A percentile compares a stretch with the other conserved stretches of the same genome.
Conservation (phyloP, 2,797 vertebrate species). For the Manis crassicaudata region DNA sequence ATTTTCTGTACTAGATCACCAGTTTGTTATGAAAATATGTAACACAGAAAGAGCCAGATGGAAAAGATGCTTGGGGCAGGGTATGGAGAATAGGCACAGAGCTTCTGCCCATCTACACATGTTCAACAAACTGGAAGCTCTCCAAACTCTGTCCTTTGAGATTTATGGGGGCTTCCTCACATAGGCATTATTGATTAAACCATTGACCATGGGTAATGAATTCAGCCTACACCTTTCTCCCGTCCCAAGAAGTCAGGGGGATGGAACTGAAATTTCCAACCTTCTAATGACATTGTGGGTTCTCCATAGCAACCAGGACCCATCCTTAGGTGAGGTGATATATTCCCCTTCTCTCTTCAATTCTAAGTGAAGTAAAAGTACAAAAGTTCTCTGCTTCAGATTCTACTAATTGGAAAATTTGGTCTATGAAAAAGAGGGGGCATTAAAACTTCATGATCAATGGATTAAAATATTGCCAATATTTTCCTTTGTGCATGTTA, state of each 20-base stretch:
- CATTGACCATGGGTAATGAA: background rate
- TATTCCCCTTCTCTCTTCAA: background rate
- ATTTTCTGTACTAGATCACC: background rate
- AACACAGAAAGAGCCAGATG: background rate
- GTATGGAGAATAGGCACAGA: fast-evolving
- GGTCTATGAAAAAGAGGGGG: background rate
- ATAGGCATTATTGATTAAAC: background rate
- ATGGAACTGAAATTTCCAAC: background rate
- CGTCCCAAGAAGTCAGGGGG: no score
- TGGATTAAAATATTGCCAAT: background rate
- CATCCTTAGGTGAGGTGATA: background rate
- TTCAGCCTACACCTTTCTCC: background rate
- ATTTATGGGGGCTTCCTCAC: background rate
- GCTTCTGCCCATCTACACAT: background rate
- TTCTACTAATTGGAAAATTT: background rate
- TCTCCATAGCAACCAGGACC: background rate
- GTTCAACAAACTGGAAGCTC: background rate
- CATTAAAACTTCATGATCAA: background rate
- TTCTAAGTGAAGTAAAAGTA: background rate
- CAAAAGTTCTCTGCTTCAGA: background rate
- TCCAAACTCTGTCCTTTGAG: background rate
- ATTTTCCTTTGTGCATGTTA: background rate
- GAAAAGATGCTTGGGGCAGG: background rate
- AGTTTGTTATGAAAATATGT: background rate
- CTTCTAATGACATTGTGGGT: background rate